Conservation (phyloP, 2,113 vertebrate species). For the Menidia beryllina region DNA sequence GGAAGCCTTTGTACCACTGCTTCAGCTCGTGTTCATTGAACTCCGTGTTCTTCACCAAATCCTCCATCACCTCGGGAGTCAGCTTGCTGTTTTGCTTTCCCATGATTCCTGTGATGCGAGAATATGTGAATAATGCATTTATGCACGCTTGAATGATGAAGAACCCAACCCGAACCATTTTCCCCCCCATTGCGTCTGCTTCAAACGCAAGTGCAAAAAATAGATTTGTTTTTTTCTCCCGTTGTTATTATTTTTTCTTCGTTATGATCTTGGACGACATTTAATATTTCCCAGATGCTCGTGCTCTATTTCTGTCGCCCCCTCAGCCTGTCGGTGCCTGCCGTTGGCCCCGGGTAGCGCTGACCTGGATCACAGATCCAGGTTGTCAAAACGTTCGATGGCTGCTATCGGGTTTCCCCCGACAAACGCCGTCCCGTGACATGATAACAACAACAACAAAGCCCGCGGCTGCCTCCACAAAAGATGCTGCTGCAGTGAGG, state of each 20-base stretch:
- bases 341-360: constrained; percentile 44
- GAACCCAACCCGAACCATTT: constrained; percentile 18
- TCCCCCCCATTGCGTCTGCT: no score
- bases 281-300: constrained; percentile 43
- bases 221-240: constrained; percentile 11
- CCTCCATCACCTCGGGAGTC: constrained; percentile 99
- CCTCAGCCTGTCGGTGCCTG: constrained; percentile 52
- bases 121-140: constrained; percentile 65
- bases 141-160: constrained; percentile 20
- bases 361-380: constrained; percentile 72
- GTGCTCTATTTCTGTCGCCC: constrained; percentile 67
- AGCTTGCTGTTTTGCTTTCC: constrained; percentile 99
- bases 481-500: constrained; percentile 40
- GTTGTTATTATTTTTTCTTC: not conserved
- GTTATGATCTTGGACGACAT: constrained; percentile 12
- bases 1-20: constrained; percentile 87
- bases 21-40: constrained; percentile 87
- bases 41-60: constrained; percentile 96
- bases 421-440: constrained; percentile 53
- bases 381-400: constrained; percentile 68
- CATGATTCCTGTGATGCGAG: constrained; percentile 88
- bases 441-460: constrained; percentile 63
- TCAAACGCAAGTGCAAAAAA: constrained; percentile 7
- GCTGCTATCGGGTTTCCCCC: constrained; percentile 64
- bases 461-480: constrained; percentile 17